Base-by-base conservation (phyloP, 2,888 invertebrate genomes). In the Neria commutata region DNA sequence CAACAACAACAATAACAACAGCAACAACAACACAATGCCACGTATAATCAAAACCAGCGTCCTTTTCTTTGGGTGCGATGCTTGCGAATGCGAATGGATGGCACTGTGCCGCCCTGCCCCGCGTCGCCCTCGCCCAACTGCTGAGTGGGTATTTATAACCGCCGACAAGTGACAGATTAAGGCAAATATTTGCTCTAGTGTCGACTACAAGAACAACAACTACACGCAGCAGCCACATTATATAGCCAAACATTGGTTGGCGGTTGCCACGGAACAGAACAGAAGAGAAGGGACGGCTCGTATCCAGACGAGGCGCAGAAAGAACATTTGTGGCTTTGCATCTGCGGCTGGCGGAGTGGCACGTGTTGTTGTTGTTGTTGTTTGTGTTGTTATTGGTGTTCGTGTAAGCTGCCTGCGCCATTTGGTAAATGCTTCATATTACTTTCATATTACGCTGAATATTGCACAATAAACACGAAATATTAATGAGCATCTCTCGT, bases 141-240 rank as follows among this genome's bases (percentile, higher is more conserved):
- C 37, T 14, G n/a, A 37, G n/a, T 29, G 4, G 37, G n/a, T 29
- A 48, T 48, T 48, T 29, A 10, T 16, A 24, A n/a, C 48, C 37
- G 54, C 25, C 47, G 33, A 66, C 71, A 72, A 71, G 72, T 71
- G 71, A 71, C 71, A 71, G 71, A 71, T 71, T 71, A 71, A 73
- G 73, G 69, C 67, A 72, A 71, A 71, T 71, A 74, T 74, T 71
- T 71, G 74, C 72, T 71, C 69, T 74, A 71, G 72, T 74, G 62
- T 59, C 57, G 59, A n/a, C n/a, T n/a, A n/a, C 47, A 45, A 47
- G 58, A 56, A 60, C 58, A 64, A 52, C 56, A 55, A 48, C 26
- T 14, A 16, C 21, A 26, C 48, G 63, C 67, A 64, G 58, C 61
- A 56, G 16, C 26, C n/a, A 49, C 60, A 50, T 54, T 37, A 61